A percentile compares a stretch with the other conserved stretches of the same genome.
Conservation (phyloP, 2,888 invertebrate genomes). For the Sialis lutaria region DNA sequence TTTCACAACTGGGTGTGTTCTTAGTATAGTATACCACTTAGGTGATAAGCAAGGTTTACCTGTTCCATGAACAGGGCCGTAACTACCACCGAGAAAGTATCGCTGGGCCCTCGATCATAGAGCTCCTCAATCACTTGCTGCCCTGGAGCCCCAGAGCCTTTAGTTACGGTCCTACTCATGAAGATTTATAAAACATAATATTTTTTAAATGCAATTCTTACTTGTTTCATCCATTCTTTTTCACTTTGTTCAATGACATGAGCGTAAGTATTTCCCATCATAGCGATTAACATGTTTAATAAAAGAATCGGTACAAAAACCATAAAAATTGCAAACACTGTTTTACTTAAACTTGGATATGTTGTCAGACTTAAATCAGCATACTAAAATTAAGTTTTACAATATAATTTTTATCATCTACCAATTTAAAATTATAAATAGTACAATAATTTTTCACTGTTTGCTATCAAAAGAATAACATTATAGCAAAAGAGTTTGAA, state of each 20-base stretch:
- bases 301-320: slow-evolving; percentile 91
- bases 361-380: slow-evolving; percentile 76
- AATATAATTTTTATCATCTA: background rate
- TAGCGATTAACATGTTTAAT: slow-evolving; percentile 95
- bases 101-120: too few species aligned
- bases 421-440: background rate
- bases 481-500: background rate
- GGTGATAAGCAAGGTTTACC: too few species aligned
- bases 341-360: slow-evolving; percentile 83
- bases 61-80: too few species aligned
- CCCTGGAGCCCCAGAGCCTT: too few species aligned
- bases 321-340: slow-evolving; percentile 96
- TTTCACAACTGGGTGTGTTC: too few species aligned
- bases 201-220: slow-evolving; percentile 15
- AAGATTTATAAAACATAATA: too few species aligned
- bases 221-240: slow-evolving; percentile 97
- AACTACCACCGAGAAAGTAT: too few species aligned
- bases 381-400: slow-evolving; percentile 47
- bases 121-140: too few species aligned
- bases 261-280: slow-evolving; percentile 99
- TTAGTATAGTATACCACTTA: too few species aligned
- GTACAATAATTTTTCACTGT: too few species aligned
- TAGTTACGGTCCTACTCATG: too few species aligned
- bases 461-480: too few species aligned
- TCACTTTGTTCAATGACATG: slow-evolving; percentile 96